Base-by-base conservation (phyloP, 2,797 vertebrate genomes). In the Eulemur mongoz region DNA sequence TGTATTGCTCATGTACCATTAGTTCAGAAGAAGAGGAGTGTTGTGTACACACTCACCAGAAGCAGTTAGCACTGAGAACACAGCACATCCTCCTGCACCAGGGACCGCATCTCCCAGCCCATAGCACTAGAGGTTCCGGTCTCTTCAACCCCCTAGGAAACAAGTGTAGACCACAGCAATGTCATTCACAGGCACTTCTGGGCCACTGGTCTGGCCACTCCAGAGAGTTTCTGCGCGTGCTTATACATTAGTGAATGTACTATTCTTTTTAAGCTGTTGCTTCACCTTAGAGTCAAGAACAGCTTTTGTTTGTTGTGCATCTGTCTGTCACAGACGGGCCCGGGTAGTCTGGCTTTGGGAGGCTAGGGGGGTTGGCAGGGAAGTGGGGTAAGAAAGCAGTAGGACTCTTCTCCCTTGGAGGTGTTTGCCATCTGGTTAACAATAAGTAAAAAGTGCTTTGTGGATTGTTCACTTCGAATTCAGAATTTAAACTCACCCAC, bases 61-160 rank as follows among this genome's bases (percentile, higher is more conserved):
- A 50, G 13, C 5, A 5, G 81, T 7, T 14, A 1, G 1, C 1
- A 2, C 5, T 4, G 14, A n/a, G 59, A 18, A 57, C 0, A 14
- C 18, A 2, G 7, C 0, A 11, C 0, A 32, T 9, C 50, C 40
- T 0, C 32, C 15, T 11, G 0, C 0, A 0, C 72, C 81, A 0
- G 18, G 8, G 43, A 2, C 12, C 1, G 22, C 10, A 8, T 20
- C 54, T 7, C 20, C 10, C 4, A 15, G 18, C 61, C 12, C 52
- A n/a, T 4, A 0, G 23, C 10, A 3, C n/a, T 27, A 1, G 32
- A 15, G 70, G n/a, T 22, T 76, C 54, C 0, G 20, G 25, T 0
- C 70, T 75, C n/a, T 38, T 35, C 6, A 8, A 78, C 23, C 11
- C 38, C 25, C 7, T 1, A 20, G 27, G 35, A 18, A 30, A 27